Evolutionary conservation across 2,113 vertebrate species (phyloP).

Genomic region (Megaptera novaeangliae): DNA sequence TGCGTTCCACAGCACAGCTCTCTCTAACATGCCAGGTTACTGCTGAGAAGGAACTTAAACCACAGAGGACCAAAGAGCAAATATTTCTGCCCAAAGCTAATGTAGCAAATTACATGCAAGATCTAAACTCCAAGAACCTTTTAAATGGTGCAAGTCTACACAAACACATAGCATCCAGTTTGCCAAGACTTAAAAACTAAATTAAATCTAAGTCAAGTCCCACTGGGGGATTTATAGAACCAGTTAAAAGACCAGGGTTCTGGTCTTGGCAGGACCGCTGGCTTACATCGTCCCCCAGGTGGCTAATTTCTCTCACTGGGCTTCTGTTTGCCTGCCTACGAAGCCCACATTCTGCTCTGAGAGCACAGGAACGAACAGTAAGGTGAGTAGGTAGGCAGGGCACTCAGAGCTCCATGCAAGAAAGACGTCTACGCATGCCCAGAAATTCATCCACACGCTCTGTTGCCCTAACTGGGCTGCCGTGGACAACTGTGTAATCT

Average conservation of each 20-base stretch:
- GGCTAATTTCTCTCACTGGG: not conserved
- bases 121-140: constrained; percentile 73
- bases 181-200: constrained; percentile 69
- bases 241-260: constrained; percentile 1
- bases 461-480: not conserved
- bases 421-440: not conserved
- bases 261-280: not conserved
- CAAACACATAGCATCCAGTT: constrained; percentile 54
- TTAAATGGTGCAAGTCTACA: constrained; percentile 64
- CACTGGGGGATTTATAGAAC: constrained; percentile 33
- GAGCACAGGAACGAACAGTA: fast-evolving
- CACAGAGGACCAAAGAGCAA: constrained; percentile 70
- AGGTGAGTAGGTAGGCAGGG: not conserved
- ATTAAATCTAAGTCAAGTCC: constrained; percentile 50
- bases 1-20: not conserved
- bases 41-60: constrained; percentile 60
- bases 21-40: constrained; percentile 50
- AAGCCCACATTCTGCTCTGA: not conserved
- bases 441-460: not conserved
- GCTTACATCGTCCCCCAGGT: not conserved
- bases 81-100: constrained; percentile 69
- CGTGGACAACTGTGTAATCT: fast-evolving
- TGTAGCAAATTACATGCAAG: constrained; percentile 65
- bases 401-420: not conserved
- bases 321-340: not conserved